Conservation (phyloP, 92 coral and sea anemone genomes). For the Heteractis magnifica region DNA sequence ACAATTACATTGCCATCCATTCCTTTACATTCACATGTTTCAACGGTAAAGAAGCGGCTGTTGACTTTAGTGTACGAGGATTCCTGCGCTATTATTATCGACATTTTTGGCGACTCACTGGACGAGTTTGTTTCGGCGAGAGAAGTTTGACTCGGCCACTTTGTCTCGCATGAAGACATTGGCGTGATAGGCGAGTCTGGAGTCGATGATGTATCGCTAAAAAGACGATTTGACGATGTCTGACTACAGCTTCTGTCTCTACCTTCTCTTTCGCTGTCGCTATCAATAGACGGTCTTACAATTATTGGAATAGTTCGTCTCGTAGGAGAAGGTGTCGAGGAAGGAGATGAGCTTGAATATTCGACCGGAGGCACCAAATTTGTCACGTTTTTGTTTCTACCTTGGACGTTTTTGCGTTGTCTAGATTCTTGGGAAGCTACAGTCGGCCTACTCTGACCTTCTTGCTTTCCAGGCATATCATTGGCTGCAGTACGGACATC, state of each 20-base stretch:
- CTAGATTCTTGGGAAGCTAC: neutral
- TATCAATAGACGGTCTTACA: slow-evolving; percentile 22
- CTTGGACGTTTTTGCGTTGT: neutral
- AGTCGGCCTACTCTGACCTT: neutral
- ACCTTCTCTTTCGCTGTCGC: slow-evolving; percentile 17
- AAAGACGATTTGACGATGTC: slow-evolving; percentile 13
- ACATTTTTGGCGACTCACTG: slow-evolving; percentile 74
- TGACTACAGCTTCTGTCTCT: slow-evolving; percentile 18
- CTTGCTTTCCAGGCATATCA: neutral
- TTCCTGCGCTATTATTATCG: slow-evolving; percentile 83
- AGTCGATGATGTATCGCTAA: slow-evolving; percentile 25
- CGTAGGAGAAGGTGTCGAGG: slow-evolving; percentile 32
- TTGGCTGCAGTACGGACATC: neutral
- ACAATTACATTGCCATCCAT: slow-evolving; percentile 48
- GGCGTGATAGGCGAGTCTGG: slow-evolving; percentile 28
- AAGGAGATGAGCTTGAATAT: slow-evolving; percentile 17
- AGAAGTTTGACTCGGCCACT: slow-evolving; percentile 50
- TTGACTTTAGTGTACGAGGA: slow-evolving; percentile 78
- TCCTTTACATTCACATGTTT: slow-evolving; percentile 65
- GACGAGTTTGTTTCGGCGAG: slow-evolving; percentile 59
- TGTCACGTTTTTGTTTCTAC: neutral
- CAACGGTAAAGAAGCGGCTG: slow-evolving; percentile 79
- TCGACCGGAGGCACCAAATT: slow-evolving; percentile 16
- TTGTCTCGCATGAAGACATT: slow-evolving; percentile 9
- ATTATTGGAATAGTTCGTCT: slow-evolving; percentile 33